Percentiles rank a stretch among this genome's conserved stretches.
phyloP scores from a whole-genome alignment of 1,140 invertebrate genomes.

The Melanaphis sacchari region DNA sequence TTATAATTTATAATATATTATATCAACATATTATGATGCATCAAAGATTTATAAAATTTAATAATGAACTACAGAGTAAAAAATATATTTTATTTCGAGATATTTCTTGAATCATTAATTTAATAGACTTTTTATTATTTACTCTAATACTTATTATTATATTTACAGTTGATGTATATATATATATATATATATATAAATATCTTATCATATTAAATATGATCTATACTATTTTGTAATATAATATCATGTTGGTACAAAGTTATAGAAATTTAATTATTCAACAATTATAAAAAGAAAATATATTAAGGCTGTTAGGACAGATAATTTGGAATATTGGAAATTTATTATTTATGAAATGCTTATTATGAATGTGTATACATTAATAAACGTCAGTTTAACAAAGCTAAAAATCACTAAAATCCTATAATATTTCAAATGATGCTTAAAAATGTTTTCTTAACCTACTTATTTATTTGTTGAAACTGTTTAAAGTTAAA shows the following conservation, averaged over 20 bases:
- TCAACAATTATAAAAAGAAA: not conserved
- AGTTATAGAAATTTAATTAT: not conserved
- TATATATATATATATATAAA: not conserved
- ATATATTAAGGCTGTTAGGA: not conserved
- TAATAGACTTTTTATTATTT: no score
- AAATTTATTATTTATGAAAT: not conserved
- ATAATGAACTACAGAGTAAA: not conserved
- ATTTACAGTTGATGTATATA: not conserved
- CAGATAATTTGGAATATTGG: not conserved
- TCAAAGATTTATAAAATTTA: not conserved
- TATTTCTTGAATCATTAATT: not conserved
- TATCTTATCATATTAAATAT: not conserved
- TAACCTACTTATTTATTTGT: not conserved
- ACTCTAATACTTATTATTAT: not conserved
- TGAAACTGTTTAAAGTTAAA: not conserved
- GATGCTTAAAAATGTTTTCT: not conserved
- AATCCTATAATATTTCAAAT: not conserved
- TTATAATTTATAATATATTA: not conserved
- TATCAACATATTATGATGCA: not conserved
- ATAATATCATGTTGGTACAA: not conserved
- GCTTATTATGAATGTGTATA: not conserved
- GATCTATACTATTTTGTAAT: constrained; percentile 7
- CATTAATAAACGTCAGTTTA: not conserved
- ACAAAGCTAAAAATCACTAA: not conserved
- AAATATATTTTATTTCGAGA: not conserved